Conservation (phyloP, 2,797 vertebrate genomes). For the Phaenicophaeus curvirostris region DNA sequence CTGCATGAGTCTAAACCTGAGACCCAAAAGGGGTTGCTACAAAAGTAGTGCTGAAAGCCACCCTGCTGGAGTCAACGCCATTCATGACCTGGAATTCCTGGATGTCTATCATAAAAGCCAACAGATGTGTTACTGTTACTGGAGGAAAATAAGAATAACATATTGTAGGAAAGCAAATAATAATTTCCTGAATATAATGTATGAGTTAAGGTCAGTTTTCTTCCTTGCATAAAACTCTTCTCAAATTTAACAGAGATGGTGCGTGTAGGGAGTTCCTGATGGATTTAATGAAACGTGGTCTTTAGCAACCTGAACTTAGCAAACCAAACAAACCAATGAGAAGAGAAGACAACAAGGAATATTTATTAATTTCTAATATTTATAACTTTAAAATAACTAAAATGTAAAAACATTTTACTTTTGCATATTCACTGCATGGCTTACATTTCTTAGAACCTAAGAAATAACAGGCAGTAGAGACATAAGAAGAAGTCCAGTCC, state of each 20-base stretch:
- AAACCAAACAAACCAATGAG: neutral
- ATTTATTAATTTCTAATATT: neutral
- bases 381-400: neutral
- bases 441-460: neutral
- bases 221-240: neutral
- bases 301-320: neutral
- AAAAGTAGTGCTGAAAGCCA: neutral
- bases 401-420: neutral
- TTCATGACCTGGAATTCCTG: neutral
- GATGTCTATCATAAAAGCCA: neutral
- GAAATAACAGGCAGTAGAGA: neutral
- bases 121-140: neutral
- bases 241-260: neutral
- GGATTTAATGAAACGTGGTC: neutral
- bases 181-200: neutral
- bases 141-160: neutral
- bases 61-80: neutral
- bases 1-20: neutral
- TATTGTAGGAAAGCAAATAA: neutral
- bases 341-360: neutral
- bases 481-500: neutral
- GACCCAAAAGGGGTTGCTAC: neutral
- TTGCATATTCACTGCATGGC: neutral
- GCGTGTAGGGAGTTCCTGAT: neutral
- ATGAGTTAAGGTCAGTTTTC: neutral